A percentile compares a stretch with the other conserved stretches of the same genome.
Evolutionary conservation across 2,888 invertebrate genomes (phyloP).

Genomic region (Cerastis rubricosa): DNA sequence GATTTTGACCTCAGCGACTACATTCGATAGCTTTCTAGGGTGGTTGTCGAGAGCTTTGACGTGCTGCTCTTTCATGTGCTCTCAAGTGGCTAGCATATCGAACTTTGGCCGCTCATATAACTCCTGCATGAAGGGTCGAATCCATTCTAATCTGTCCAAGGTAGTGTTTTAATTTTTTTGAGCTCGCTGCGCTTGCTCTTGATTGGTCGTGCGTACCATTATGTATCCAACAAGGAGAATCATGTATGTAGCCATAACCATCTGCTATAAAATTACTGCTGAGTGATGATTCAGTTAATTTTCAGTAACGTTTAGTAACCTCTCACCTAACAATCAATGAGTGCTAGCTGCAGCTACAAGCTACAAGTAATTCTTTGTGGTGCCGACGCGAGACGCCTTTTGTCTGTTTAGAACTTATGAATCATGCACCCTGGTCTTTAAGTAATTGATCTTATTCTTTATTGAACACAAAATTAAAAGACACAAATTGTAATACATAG

Average conservation of each 20-base stretch:
- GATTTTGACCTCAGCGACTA: too few species aligned
- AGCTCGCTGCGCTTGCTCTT: too few species aligned
- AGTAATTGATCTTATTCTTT: neutral
- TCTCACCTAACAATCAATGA: slow-evolving; percentile 54
- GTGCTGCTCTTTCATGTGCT: neutral
- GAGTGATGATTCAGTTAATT: slow-evolving; percentile 55
- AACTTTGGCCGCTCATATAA: neutral
- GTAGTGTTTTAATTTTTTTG: too few species aligned
- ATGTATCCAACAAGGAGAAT: neutral
- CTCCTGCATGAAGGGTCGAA: too few species aligned
- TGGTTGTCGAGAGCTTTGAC: neutral
- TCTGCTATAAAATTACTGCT: slow-evolving; percentile 29
- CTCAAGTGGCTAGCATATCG: neutral
- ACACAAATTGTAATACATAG: too few species aligned
- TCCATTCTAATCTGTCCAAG: too few species aligned
- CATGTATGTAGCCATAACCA: slow-evolving; percentile 10
- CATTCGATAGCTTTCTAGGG: neutral
- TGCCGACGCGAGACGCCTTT: neutral
- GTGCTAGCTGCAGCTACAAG: neutral
- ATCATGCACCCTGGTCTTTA: slow-evolving; percentile 17
- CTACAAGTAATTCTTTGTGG: slow-evolving; percentile 31
- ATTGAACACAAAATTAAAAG: too few species aligned
- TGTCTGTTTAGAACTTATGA: slow-evolving; percentile 18
- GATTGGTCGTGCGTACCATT: neutral
- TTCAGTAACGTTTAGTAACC: slow-evolving; percentile 56